Evolutionary conservation across 2,113 vertebrate genomes (phyloP), one percentile per base, ranked within the genome.

Genomic region (Cyanoramphus novaezelandiae): DNA sequence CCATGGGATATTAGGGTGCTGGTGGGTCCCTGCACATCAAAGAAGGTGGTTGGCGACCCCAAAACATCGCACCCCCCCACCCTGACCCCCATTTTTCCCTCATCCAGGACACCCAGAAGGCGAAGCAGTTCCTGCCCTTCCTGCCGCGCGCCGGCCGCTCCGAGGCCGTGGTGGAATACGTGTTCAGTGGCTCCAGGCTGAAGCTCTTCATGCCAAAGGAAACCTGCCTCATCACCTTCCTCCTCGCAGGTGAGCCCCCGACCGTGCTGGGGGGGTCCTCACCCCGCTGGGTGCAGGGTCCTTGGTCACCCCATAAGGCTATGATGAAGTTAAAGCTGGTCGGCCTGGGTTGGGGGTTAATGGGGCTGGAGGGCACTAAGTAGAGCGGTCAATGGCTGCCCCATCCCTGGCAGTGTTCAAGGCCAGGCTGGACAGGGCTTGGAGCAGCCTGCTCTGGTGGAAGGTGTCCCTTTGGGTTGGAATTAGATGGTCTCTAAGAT

Each of bases 181-280:
- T 99, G 87, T 99, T 99, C 98, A 99, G 99, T 6, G 99, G 99
- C 43, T 99, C 99, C 68, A 98, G 99, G 37, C 98, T 99, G 65
- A 99, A 99, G 95, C 98, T 99, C 52, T 99, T 99, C 98, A 98
- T 99, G 99, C 99, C 99, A 85, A 99, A 99, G 98, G 99, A 99
- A 84, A 99, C 99, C 80, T 99, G 99, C 96, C 99, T 99, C 88
- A 99, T 99, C 98, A 99, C 99, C 68, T 99, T 99, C 98, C 98
- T 99, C 64, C 98, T 99, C 3, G 99, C 99, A 13, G 99, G 99
- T 99, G 94, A 97, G 60, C 47, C 64, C 28, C 21, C 13, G 13
- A 8, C 9, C 7, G 4, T 10, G 16, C 18, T 2, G 13, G 12
- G 52, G 17, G 13, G 21, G 9, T 28, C 47, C 39, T 55, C 13